Conservation (phyloP, 1,140 invertebrate genomes). For the Zaprionus lachaisei region DNA sequence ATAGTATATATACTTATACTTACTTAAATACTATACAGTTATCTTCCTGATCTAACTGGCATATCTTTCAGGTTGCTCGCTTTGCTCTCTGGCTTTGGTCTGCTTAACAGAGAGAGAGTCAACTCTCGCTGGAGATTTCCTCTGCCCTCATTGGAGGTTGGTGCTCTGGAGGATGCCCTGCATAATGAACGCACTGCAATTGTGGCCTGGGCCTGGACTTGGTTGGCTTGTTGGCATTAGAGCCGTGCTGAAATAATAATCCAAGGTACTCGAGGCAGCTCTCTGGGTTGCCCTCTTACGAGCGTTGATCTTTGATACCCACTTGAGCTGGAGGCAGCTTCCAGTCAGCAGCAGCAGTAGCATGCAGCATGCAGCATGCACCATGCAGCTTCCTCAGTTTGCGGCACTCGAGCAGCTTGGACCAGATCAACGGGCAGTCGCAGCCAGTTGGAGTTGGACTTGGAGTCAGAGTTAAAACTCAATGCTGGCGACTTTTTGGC, state of each 20-base stretch:
- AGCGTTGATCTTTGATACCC: conserved; percentile 76
- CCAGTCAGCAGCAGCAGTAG: background rate
- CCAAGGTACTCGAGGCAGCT: conserved; percentile 12
- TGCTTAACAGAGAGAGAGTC: background rate
- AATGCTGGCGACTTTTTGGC: conserved; percentile 57
- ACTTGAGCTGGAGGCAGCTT: conserved; percentile 39
- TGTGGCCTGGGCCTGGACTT: background rate
- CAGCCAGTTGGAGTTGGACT: background rate
- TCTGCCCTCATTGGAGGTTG: background rate
- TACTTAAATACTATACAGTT: background rate
- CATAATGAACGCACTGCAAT: background rate
- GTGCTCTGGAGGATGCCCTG: background rate
- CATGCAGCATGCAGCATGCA: conserved; percentile 21
- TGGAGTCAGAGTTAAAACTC: conserved; percentile 32
- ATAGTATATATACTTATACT: too few species aligned
- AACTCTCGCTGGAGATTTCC: conserved; percentile 1
- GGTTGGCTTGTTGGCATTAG: conserved; percentile 29
- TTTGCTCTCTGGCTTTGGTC: background rate
- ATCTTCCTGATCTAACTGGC: background rate
- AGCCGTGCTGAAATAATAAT: conserved; percentile 27
- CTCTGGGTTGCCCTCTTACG: conserved; percentile 36
- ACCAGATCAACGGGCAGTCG: conserved; percentile 25
- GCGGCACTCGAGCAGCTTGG: conserved; percentile 38
- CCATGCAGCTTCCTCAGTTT: conserved; percentile 68
- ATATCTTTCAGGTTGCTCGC: background rate